Evolutionary conservation across 2,113 vertebrate genomes (phyloP), one percentile per base, ranked within the genome.

Genomic region (Chaetorhynchus papuensis): DNA sequence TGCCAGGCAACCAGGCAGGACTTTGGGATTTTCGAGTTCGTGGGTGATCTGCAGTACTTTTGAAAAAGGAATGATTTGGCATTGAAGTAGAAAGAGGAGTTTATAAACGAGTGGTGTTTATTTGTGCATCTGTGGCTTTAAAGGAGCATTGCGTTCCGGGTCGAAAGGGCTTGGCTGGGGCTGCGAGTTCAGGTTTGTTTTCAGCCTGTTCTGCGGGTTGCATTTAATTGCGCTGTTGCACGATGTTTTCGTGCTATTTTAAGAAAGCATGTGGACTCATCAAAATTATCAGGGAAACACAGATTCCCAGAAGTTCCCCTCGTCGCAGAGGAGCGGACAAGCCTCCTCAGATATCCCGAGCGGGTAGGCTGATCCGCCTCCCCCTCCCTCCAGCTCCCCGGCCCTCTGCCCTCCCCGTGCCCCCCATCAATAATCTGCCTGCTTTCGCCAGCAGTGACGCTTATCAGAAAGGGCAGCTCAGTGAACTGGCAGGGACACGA

Each of bases 381-480:
- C 30, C 42, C n/a, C 30, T 54, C n/a, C 80, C n/a, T 3, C 0
- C 2, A 2, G 37, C 66, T 56, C 24, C 75, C 33, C 2, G 0
- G 45, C 28, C 16, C 52, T 74, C 37, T 61, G 49, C 64, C 42
- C 63, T 41, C 8, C n/a, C 10, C 2, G 17, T 33, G 35, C 45
- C 35, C 63, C 74, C 72, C 57, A 28, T 86, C 90, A 83, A 90
- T 92, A 94, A 93, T 86, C 80, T 33, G 89, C 70, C 52, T 65
- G 87, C 75, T 89, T 91, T 92, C 1, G 24, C 84, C 12, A 6
- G 69, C 81, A 11, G 83, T 94, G 96, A 96, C 3, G 68, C 37
- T 96, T 39, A 96, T 95, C 13, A 13, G 87, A 87, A 78, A 75
- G 86, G 90, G 93, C 93, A 93, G 94, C 92, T 97, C 97, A 96